A percentile compares a stretch with the other conserved stretches of the same genome.
These are phyloP conservation scores for Aldrovandia affinis DNA, from an alignment of 2,797 vertebrate species.

Conservation along the genomic window DNA sequence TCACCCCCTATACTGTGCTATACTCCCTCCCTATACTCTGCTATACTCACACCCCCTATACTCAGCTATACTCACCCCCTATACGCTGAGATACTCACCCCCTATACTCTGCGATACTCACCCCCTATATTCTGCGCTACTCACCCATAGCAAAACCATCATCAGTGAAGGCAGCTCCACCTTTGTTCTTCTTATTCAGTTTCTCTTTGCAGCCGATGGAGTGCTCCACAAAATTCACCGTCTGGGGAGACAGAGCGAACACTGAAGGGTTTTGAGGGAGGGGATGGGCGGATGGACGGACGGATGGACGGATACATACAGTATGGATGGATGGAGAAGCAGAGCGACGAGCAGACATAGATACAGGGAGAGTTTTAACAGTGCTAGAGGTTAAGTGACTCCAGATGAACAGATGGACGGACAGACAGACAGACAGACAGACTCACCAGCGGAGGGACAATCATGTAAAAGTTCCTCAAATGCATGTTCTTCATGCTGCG, in stretches of 20 bases:
- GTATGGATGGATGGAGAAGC: background rate
- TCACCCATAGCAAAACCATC: slow-evolving; percentile 99
- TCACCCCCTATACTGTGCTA: background rate
- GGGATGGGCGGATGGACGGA: background rate
- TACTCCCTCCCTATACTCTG: background rate
- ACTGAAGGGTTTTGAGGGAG: background rate
- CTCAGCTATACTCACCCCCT: too few species aligned
- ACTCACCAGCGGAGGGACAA: slow-evolving; percentile 94
- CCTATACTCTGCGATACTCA: background rate
- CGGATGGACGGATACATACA: too few species aligned
- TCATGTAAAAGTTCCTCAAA: slow-evolving; percentile 96
- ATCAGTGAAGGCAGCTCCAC: slow-evolving; percentile 94
- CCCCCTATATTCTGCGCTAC: slow-evolving; percentile 33
- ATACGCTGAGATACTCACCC: background rate
- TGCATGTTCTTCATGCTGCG: slow-evolving; percentile 97
- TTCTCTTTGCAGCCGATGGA: slow-evolving; percentile 98
- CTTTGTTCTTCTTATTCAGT: slow-evolving; percentile 98
- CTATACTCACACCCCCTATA: background rate
- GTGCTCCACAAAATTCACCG: slow-evolving; percentile 97
- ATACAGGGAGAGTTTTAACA: background rate
- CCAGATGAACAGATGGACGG: background rate
- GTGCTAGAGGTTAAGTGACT: background rate
- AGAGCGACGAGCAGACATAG: background rate
- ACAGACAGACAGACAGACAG: background rate
- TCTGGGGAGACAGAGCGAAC: slow-evolving; percentile 76